Evolutionary conservation across 2,888 invertebrate species (phyloP), one percentile per base, ranked within the genome.

Genomic region (Rhyacophila evoluta): DNA sequence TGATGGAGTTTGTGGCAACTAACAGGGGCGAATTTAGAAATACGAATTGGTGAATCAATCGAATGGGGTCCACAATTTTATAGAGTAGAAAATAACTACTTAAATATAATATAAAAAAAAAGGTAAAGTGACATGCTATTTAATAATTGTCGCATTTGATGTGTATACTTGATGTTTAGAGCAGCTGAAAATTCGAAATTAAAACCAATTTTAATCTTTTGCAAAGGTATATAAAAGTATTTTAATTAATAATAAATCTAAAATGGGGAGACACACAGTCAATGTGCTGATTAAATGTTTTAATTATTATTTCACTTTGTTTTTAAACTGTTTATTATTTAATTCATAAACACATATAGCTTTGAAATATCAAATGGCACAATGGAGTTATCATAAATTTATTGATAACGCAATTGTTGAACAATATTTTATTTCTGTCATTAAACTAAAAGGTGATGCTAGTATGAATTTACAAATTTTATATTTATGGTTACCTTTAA

Each of bases 131-230:
- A 55, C 55, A 55, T 25, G 19, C 19, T 55, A 25, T 37, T 70
- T 4, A 33, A 33, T 33, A 33, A 72, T 70, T 39, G 69, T 28
- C 19, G 39, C 33, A 72, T 81, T 79, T 74, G 74, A 41, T 79
- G 79, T 81, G 72, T 79, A n/a, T n/a, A 81, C 70, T 81, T 28
- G 81, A 39, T 81, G 81, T 81, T 75, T 55, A 55, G 55, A 55
- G 55, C 55, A 55, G 55, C 19, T 25, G 55, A 55, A 55, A 19
- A 19, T 55, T 41, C 3, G 8, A 77, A 73, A 76, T 41, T 33
- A 73, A 15, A 39, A 39, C n/a, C 27, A 29, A 41, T 27, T 25
- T 27, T 2, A 37, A 33, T 73, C 27, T n/a, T 41, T 41, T 10
- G 29, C 27, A 39, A 11, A 73, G 4, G 33, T 36, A 72, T 15